A percentile compares a stretch with the other conserved stretches of the same genome.
phyloP scores from a whole-genome alignment of 2,113 vertebrate species.

The Cariama cristata region DNA sequence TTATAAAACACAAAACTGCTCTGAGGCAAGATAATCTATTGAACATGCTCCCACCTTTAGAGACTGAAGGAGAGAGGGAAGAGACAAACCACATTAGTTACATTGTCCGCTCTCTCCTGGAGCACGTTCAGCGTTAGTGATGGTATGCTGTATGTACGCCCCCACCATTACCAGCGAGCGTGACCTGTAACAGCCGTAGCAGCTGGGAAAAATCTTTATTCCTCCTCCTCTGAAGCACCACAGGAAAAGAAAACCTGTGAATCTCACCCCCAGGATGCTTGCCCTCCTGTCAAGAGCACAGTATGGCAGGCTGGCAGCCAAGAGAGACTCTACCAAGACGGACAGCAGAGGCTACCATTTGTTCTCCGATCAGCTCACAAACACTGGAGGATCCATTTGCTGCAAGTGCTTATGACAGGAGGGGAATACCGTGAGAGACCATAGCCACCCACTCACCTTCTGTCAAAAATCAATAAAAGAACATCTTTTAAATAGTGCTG shows the following conservation, averaged over 20 bases:
- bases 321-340: not conserved
- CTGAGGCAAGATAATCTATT: not conserved
- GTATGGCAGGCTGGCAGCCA: not conserved
- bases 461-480: not conserved
- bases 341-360: not conserved
- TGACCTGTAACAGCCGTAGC: not conserved
- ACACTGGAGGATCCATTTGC: not conserved
- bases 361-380: not conserved
- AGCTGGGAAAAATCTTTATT: not conserved
- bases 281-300: not conserved
- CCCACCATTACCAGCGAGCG: accelerated
- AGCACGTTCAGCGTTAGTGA: not conserved
- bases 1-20: not conserved
- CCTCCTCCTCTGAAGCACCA: not conserved
- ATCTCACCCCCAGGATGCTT: not conserved
- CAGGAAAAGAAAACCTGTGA: not conserved
- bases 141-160: not conserved
- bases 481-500: not conserved
- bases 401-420: not conserved
- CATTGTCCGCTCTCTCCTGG: not conserved
- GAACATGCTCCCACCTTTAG: not conserved
- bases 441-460: not conserved
- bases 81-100: not conserved
- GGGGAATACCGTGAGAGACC: not conserved
- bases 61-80: not conserved